A percentile compares a stretch with the other conserved stretches of the same genome.
Evolutionary conservation across 1,140 invertebrate genomes (phyloP).

Genomic region (Laodelphax striatellus): DNA sequence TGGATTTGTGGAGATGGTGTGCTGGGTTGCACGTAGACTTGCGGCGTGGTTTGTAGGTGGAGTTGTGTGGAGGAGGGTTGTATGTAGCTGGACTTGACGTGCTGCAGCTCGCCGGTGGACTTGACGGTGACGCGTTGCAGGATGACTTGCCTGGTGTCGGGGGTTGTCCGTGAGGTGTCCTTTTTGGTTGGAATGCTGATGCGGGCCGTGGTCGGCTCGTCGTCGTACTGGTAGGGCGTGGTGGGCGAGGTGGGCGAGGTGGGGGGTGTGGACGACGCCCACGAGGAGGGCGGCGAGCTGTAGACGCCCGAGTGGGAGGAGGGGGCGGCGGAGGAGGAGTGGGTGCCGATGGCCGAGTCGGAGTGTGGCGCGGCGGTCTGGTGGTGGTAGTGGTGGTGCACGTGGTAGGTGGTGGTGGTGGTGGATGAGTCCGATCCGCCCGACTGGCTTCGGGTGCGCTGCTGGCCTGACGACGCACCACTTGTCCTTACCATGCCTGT

Average conservation of each 20-base stretch:
- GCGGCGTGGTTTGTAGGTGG: background rate
- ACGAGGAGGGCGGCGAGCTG: slow-evolving; percentile 46
- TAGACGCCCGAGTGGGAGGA: slow-evolving; percentile 31
- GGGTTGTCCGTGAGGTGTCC: background rate
- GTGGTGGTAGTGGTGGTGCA: slow-evolving; percentile 21
- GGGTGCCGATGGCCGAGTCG: slow-evolving; percentile 46
- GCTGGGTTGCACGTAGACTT: too few relatives aligned
- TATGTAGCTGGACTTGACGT: slow-evolving; percentile 26
- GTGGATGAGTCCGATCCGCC: slow-evolving; percentile 36
- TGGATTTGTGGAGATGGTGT: too few relatives aligned
- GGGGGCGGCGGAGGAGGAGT: slow-evolving; percentile 40
- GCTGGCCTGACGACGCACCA: background rate
- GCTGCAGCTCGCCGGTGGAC: slow-evolving; percentile 40
- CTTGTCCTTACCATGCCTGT: slow-evolving; percentile 5
- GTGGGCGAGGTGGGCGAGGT: slow-evolving; percentile 40
- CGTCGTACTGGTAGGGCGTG: slow-evolving; percentile 40
- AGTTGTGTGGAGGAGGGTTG: background rate
- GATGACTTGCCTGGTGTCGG: slow-evolving; percentile 21
- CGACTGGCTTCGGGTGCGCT: slow-evolving; percentile 28
- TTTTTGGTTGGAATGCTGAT: slow-evolving; percentile 21
- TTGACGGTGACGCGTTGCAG: slow-evolving; percentile 46
- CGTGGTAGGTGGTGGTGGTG: slow-evolving; percentile 28
- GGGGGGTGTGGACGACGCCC: slow-evolving; percentile 38
- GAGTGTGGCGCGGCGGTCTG: background rate
- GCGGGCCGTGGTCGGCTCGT: slow-evolving; percentile 23